Evolutionary conservation across 2,888 invertebrate species (phyloP).

Genomic region (Tachina grossa): DNA sequence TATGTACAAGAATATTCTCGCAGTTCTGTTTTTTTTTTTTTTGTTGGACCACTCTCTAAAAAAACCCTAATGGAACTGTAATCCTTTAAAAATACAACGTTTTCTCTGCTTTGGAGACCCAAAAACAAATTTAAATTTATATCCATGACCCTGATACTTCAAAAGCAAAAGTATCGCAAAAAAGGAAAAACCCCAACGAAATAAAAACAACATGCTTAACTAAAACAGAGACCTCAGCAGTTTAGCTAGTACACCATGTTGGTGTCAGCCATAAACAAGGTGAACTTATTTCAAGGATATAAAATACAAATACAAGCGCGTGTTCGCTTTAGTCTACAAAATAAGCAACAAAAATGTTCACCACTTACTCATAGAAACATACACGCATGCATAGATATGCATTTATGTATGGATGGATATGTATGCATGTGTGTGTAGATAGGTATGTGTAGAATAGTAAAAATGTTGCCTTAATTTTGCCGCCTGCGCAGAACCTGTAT

Average conservation of each 20-base stretch:
- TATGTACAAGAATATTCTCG: no score
- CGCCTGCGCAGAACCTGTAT: slow-evolving; percentile 50
- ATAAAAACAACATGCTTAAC: slow-evolving; percentile 32
- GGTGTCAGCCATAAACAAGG: slow-evolving; percentile 62
- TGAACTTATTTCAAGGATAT: slow-evolving; percentile 72
- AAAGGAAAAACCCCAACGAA: slow-evolving; percentile 22
- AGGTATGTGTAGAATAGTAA: slow-evolving; percentile 41
- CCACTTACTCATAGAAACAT: background rate
- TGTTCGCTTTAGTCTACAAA: slow-evolving; percentile 62
- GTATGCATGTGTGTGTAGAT: background rate
- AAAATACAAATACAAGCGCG: slow-evolving; percentile 69
- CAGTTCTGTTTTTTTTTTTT: background rate
- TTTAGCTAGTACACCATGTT: slow-evolving; percentile 50
- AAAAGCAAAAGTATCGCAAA: slow-evolving; percentile 72
- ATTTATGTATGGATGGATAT: background rate
- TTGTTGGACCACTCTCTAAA: background rate
- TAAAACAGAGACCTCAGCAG: slow-evolving; percentile 47
- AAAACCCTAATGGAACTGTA: slow-evolving; percentile 17
- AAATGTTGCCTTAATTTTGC: slow-evolving; percentile 38
- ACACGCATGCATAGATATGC: background rate
- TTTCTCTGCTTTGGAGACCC: slow-evolving; percentile 77
- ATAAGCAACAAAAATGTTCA: slow-evolving; percentile 46
- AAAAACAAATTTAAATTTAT: slow-evolving; percentile 79
- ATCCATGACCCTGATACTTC: slow-evolving; percentile 81
- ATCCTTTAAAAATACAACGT: background rate